Evolutionary conservation across 2,797 vertebrate species (phyloP).

Genomic region (Euthynnus affinis): DNA sequence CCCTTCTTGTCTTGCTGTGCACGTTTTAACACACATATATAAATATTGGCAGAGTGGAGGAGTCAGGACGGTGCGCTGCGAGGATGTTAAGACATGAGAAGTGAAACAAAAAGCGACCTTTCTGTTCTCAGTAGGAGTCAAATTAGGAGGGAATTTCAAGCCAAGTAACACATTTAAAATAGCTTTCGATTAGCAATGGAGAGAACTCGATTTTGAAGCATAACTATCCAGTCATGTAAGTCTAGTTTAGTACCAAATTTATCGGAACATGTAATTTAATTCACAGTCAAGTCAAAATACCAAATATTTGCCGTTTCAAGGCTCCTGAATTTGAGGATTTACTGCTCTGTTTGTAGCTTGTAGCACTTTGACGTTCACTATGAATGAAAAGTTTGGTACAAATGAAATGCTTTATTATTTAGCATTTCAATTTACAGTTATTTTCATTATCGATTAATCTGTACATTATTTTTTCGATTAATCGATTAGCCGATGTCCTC

Average conservation of each 20-base stretch:
- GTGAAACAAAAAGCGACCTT: not conserved
- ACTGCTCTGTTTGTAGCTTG: too few species aligned
- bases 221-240: not conserved
- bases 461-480: too few species aligned
- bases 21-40: slow-evolving; percentile 13
- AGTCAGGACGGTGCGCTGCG: not conserved
- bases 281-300: too few species aligned
- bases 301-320: too few species aligned
- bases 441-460: too few species aligned
- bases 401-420: too few species aligned
- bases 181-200: not conserved
- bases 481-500: too few species aligned
- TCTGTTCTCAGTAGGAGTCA: not conserved
- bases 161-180: not conserved
- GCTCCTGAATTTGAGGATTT: too few species aligned
- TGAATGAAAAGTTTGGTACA: too few species aligned
- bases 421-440: too few species aligned
- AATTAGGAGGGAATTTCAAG: not conserved
- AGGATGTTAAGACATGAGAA: not conserved
- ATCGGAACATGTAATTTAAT: too few species aligned
- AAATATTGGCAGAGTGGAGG: slow-evolving; percentile 5
- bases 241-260: not conserved
- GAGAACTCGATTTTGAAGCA: not conserved
- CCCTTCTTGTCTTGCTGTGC: not conserved
- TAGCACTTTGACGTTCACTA: too few species aligned